Evolutionary conservation across 2,113 vertebrate species (phyloP).

Genomic region (Rhizomys pruinosus): DNA sequence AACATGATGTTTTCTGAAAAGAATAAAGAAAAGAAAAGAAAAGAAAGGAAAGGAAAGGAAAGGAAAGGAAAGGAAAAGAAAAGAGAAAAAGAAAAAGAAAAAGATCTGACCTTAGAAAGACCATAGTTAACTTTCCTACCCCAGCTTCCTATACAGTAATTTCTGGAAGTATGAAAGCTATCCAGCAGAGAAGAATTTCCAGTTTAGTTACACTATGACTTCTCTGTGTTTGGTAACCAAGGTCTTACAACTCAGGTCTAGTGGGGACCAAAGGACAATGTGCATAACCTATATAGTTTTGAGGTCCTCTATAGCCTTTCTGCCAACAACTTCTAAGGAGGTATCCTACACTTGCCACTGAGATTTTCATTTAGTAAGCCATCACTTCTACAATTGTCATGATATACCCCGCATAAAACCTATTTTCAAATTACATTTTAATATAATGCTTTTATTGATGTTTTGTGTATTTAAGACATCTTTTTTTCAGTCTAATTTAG

Average conservation of each 20-base stretch:
- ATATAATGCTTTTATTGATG: background rate
- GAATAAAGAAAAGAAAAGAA: too few species aligned
- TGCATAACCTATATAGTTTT: background rate
- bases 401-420: background rate
- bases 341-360: too few species aligned
- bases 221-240: background rate
- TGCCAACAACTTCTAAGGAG: background rate
- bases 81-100: too few species aligned
- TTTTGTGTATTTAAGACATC: too few species aligned
- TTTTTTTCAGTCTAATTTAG: too few species aligned
- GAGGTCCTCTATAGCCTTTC: background rate
- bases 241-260: too few species aligned
- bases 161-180: background rate
- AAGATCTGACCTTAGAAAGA: too few species aligned
- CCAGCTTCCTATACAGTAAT: too few species aligned
- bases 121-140: background rate
- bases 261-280: background rate
- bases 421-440: background rate
- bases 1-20: too few species aligned
- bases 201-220: background rate
- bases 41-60: too few species aligned
- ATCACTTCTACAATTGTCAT: background rate
- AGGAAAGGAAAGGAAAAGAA: too few species aligned
- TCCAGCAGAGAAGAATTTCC: background rate
- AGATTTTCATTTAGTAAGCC: background rate